These are phyloP conservation scores for Lota lota DNA, from an alignment of 2,113 vertebrate genomes.

Conservation along the genomic window DNA sequence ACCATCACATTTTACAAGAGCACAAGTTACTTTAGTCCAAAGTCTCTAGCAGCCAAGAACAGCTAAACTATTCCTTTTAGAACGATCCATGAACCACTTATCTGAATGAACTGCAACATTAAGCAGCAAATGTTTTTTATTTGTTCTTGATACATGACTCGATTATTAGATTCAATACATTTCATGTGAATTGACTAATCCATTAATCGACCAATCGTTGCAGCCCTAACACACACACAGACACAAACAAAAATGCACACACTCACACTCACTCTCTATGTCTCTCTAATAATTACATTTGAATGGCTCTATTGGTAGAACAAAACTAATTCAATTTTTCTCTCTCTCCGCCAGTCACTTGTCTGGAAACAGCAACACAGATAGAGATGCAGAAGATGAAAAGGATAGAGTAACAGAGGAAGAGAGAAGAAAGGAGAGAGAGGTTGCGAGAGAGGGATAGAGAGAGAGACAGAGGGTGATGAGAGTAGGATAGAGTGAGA, in stretches of 20 bases:
- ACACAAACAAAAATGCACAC: slow-evolving; percentile 39
- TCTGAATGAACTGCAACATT: too few species aligned
- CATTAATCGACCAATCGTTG: neutral
- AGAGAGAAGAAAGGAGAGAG: slow-evolving; percentile 9
- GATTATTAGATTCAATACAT: too few species aligned
- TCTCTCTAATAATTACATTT: neutral
- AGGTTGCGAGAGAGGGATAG: slow-evolving; percentile 10
- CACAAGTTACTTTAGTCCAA: too few species aligned
- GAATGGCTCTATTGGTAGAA: neutral
- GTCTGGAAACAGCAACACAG: neutral
- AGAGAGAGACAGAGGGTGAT: neutral
- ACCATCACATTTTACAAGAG: too few species aligned
- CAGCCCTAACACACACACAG: slow-evolving; percentile 41
- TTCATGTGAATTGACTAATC: too few species aligned
- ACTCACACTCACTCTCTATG: slow-evolving; percentile 17
- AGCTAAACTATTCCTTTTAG: too few species aligned
- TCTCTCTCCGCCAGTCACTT: slow-evolving; percentile 33
- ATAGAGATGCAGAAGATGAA: neutral
- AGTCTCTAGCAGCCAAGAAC: too few species aligned
- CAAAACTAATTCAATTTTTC: slow-evolving; percentile 14
- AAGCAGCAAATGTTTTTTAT: too few species aligned
- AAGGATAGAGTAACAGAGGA: slow-evolving; percentile 11
- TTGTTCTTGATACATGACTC: too few species aligned
- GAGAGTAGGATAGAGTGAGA: neutral
- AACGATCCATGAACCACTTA: too few species aligned